phyloP scores from a whole-genome alignment of 2,113 vertebrate species.

The Illadopsis cleaveri region DNA sequence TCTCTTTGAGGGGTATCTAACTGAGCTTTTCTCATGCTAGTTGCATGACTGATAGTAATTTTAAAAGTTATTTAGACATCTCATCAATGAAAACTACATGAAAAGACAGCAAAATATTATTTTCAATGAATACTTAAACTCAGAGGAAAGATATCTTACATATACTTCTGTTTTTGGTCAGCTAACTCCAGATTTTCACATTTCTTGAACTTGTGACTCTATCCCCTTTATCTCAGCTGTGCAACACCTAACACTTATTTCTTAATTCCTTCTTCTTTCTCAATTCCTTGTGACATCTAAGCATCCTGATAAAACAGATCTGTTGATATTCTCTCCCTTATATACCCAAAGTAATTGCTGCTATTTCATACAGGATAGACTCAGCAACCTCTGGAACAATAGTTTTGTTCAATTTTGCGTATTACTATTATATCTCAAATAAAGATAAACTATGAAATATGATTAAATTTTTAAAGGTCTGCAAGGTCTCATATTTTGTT shows the following conservation, averaged over 20 bases:
- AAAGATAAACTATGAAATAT: background rate
- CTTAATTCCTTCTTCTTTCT: background rate
- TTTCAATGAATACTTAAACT: background rate
- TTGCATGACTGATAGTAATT: background rate
- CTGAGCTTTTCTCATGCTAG: background rate
- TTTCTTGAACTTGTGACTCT: background rate
- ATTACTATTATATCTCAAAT: background rate
- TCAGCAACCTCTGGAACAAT: background rate
- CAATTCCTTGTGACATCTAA: background rate
- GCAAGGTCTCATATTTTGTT: background rate
- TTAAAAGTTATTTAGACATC: background rate
- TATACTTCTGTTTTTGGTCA: background rate
- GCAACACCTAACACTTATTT: background rate
- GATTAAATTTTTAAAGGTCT: background rate
- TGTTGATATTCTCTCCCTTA: background rate
- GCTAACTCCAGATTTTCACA: background rate
- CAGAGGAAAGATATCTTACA: background rate
- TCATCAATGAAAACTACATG: background rate
- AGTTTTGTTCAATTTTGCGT: background rate
- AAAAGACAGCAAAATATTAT: background rate
- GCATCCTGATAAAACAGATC: background rate
- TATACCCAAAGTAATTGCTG: background rate
- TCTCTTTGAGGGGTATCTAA: rapidly evolving
- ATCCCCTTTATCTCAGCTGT: background rate
- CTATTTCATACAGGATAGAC: background rate